Evolutionary conservation across 2,888 invertebrate species (phyloP).

Genomic region (Tetropium fuscum): DNA sequence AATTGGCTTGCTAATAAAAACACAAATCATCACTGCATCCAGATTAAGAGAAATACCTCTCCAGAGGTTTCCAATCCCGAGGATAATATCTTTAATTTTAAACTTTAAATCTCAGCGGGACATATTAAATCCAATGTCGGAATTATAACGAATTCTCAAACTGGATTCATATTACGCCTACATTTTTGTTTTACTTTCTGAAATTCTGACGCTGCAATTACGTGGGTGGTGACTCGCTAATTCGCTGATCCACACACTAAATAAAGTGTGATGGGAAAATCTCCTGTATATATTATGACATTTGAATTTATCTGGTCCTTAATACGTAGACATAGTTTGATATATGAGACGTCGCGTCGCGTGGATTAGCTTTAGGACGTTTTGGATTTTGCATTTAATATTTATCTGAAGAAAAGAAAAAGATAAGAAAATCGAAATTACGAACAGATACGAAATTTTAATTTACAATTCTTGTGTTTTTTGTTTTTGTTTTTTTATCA

Average conservation of each 20-base stretch:
- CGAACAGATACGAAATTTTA: no score
- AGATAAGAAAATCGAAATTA: no score
- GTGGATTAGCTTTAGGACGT: no score
- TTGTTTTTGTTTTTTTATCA: no score
- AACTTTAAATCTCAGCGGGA: conserved; percentile 21
- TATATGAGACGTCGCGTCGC: no score
- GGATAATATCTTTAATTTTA: conserved; percentile 25
- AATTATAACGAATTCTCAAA: conserved; percentile 42
- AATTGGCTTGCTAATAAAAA: conserved; percentile 22
- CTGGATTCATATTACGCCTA: conserved; percentile 30
- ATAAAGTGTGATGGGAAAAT: conserved; percentile 38
- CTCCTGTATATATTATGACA: conserved; percentile 38
- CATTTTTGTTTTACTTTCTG: conserved; percentile 27
- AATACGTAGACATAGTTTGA: no score
- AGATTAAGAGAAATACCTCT: conserved; percentile 21
- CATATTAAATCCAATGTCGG: conserved; percentile 40
- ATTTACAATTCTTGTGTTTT: no score
- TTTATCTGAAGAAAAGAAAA: no score
- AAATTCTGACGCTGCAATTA: conserved; percentile 38
- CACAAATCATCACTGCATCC: conserved; percentile 20
- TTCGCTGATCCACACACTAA: conserved; percentile 47
- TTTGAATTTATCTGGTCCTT: conserved; percentile 45
- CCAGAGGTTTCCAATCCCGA: not conserved
- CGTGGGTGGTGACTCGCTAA: conserved; percentile 45
- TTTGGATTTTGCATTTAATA: no score